Conservation (phyloP, 2,797 vertebrate species). For the Sciurus carolinensis region DNA sequence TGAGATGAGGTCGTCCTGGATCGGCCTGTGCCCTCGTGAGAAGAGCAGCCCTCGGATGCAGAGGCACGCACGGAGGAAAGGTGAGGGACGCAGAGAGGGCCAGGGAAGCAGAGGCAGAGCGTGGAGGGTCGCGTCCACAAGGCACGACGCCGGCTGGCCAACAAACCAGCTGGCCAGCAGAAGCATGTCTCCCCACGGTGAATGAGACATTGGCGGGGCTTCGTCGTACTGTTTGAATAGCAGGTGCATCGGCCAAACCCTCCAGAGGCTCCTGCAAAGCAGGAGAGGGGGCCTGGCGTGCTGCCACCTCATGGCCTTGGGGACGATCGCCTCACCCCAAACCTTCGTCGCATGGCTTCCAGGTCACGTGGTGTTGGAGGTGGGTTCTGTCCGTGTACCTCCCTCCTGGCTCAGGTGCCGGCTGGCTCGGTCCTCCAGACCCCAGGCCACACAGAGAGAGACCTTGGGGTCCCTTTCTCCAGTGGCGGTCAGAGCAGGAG, state of each 20-base stretch:
- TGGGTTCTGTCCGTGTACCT: too few species aligned
- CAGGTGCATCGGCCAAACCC: background rate
- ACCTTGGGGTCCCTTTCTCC: background rate
- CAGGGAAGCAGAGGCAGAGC: rapidly evolving
- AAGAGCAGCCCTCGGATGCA: background rate
- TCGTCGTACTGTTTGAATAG: background rate
- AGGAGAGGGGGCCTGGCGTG: background rate
- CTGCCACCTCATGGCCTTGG: background rate
- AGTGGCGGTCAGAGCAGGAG: background rate
- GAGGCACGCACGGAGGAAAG: background rate
- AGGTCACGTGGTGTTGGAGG: too few species aligned
- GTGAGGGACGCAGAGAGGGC: rapidly evolving
- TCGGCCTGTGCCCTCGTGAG: background rate
- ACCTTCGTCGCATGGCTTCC: background rate
- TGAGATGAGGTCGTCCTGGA: background rate
- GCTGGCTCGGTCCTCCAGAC: background rate
- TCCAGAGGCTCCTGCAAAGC: background rate
- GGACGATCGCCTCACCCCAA: background rate
- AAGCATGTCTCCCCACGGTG: too few species aligned
- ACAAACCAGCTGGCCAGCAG: too few species aligned
- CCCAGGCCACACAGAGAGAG: background rate
- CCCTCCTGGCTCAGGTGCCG: rapidly evolving
- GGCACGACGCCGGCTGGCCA: too few species aligned
- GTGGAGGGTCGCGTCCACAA: rapidly evolving
- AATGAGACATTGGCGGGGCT: rapidly evolving